phyloP scores from a whole-genome alignment of 2,888 invertebrate genomes.

The Euplexia lucipara region DNA sequence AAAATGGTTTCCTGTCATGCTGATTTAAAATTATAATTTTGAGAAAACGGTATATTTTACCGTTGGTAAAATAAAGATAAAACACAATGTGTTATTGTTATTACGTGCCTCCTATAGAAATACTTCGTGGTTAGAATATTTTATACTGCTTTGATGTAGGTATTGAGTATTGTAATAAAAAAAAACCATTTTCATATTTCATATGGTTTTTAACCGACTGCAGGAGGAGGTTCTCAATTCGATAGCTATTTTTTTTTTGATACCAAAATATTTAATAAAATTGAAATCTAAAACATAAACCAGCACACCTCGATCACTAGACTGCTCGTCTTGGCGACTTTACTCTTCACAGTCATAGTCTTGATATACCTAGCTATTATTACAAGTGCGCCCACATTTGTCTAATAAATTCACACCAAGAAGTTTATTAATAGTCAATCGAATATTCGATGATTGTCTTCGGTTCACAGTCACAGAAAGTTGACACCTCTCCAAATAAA shows the following conservation, averaged over 20 bases:
- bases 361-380: conserved; percentile 7
- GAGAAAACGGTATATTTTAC: conserved; percentile 57
- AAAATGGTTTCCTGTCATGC: conserved; percentile 33
- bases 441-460: conserved; percentile 40
- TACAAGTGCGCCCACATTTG: conserved; percentile 28
- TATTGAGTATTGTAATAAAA: conserved; percentile 4
- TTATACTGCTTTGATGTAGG: not conserved
- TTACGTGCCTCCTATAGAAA: conserved; percentile 3
- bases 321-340: conserved; percentile 9
- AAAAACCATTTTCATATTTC: not conserved
- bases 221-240: not conserved
- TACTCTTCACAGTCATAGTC: not conserved
- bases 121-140: conserved; percentile 24
- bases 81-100: conserved; percentile 50
- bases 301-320: not conserved
- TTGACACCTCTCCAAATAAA: conserved; percentile 49
- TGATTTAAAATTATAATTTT: conserved; percentile 46
- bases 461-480: conserved; percentile 33
- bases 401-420: conserved; percentile 5
- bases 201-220: not conserved
- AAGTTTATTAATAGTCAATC: conserved; percentile 46
- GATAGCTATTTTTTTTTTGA: too few species aligned
- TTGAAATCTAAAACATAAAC: conserved; percentile 8
- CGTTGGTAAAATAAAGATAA: conserved; percentile 50
- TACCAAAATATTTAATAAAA: not conserved